Conservation (phyloP, 2,888 invertebrate genomes). For the Metalampra italica region DNA sequence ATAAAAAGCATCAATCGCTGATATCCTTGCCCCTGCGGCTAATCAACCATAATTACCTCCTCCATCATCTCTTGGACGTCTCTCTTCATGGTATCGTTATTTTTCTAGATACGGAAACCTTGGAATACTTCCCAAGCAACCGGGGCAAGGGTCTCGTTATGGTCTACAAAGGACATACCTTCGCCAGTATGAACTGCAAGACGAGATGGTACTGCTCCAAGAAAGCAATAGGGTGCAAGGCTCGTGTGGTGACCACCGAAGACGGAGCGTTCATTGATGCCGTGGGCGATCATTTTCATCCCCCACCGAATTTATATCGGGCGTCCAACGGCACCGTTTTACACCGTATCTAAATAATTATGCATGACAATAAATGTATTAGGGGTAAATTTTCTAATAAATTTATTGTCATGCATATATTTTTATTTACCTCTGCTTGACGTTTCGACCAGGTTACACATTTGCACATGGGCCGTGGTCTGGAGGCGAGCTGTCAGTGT, state of each 20-base stretch:
- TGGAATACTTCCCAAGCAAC: conserved; percentile 2
- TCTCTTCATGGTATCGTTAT: not conserved
- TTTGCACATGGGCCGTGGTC: too few species aligned
- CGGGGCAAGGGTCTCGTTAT: not conserved
- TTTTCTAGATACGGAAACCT: not conserved
- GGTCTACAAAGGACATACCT: conserved; percentile 11
- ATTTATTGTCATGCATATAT: not conserved
- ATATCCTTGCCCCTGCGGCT: too few species aligned
- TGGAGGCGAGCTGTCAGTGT: too few species aligned
- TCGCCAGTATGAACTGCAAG: conserved; percentile 6
- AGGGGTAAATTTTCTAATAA: not conserved
- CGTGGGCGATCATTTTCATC: conserved; percentile 15
- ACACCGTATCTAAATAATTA: not conserved
- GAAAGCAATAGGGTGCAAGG: conserved; percentile 17
- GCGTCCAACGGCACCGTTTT: conserved; percentile 13
- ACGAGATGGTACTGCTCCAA: conserved; percentile 30
- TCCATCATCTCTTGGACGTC: too few species aligned
- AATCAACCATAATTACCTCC: too few species aligned
- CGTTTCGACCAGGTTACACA: too few species aligned
- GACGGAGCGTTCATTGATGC: conserved; percentile 10
- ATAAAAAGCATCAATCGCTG: too few species aligned
- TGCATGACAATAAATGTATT: too few species aligned
- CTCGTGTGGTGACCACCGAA: conserved; percentile 10
- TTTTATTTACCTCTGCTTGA: too few species aligned
- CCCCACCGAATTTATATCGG: conserved; percentile 16